These are phyloP conservation scores for Gallinago stenura DNA, from an alignment of 2,797 vertebrate genomes.

Conservation along the genomic window DNA sequence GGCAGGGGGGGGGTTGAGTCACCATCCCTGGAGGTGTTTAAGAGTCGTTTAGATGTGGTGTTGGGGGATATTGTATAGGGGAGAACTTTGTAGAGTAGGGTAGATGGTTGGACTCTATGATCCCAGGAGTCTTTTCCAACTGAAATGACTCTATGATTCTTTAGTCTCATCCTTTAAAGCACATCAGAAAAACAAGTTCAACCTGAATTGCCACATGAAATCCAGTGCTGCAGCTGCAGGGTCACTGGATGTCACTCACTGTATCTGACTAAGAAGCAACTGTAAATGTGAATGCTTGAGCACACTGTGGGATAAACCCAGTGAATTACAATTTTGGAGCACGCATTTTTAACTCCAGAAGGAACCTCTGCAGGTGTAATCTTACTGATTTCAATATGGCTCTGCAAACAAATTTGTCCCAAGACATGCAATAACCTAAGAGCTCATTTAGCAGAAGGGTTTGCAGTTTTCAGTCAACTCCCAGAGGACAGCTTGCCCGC, in stretches of 20 bases:
- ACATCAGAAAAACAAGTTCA: not conserved
- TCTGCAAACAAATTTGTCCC: constrained; percentile 6
- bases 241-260: not conserved
- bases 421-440: not conserved
- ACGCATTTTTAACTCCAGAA: not conserved
- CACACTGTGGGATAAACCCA: not conserved
- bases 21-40: no score
- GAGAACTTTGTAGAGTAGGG: no score
- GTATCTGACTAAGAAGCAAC: not conserved
- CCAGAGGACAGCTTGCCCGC: not conserved
- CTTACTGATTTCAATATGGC: not conserved
- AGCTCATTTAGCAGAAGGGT: not conserved
- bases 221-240: not conserved
- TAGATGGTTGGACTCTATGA: no score
- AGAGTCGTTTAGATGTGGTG: no score
- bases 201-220: not conserved
- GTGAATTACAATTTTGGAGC: not conserved
- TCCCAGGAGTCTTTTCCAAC: no score
- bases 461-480: not conserved
- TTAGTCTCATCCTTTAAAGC: not conserved
- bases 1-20: no score
- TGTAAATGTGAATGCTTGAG: not conserved
- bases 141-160: not conserved
- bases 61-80: no score
- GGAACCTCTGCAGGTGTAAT: not conserved